Percentiles rank a stretch among this genome's conserved stretches.
These are phyloP conservation scores for Hyaena hyaena DNA, from an alignment of 2,113 vertebrate genomes.

Conservation along the genomic window DNA sequence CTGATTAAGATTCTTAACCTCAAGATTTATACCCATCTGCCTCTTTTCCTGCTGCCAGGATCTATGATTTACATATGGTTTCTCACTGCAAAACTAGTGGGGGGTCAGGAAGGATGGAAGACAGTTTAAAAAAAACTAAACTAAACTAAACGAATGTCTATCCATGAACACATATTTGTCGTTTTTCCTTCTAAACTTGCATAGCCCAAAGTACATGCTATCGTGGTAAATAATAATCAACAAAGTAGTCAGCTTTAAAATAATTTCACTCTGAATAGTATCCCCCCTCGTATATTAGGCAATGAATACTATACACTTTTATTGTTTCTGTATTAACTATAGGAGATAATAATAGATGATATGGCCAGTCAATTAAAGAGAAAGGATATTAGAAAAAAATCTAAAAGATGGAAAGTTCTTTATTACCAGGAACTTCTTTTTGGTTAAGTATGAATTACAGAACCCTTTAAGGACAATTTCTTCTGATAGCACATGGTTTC, in stretches of 20 bases:
- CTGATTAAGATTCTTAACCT: conserved; percentile 22
- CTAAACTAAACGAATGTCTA: not conserved
- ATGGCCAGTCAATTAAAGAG: not conserved
- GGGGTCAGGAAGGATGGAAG: not conserved
- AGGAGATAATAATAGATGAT: not conserved
- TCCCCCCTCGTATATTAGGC: not conserved
- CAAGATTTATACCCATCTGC: conserved; percentile 28
- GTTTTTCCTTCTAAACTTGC: not conserved
- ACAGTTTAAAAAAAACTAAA: not conserved
- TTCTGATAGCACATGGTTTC: not conserved
- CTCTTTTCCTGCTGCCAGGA: not conserved
- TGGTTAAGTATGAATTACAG: not conserved
- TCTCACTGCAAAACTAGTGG: not conserved
- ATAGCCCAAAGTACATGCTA: not conserved
- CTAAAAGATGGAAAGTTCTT: not conserved
- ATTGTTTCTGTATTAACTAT: not conserved
- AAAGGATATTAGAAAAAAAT: not conserved
- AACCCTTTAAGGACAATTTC: not conserved
- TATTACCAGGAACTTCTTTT: not conserved
- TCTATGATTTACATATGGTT: not conserved
- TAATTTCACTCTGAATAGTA: not conserved
- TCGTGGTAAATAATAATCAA: not conserved
- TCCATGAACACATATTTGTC: not conserved
- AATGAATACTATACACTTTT: not conserved
- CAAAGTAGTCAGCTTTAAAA: not conserved